Base-by-base conservation (phyloP, 2,888 invertebrate genomes). In the Germaria angustata region DNA sequence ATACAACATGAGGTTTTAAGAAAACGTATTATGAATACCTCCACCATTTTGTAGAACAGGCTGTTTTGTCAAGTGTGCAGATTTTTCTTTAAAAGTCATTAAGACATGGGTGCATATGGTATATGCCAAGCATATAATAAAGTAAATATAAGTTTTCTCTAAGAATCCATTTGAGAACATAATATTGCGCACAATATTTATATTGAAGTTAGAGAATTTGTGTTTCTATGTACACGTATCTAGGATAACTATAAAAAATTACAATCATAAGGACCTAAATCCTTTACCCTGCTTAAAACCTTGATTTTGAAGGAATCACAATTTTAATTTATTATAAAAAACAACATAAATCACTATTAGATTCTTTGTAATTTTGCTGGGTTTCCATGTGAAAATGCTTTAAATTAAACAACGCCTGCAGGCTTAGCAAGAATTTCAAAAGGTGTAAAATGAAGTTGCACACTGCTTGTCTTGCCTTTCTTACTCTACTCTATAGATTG, bases 1-100 rank as follows among this genome's bases (percentile, higher is more conserved):
- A 65, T 78, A 65, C 20, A 78, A 71, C 51, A 59, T 51, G 41
- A 55, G 39, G 9, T 69, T 46, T 36, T 9, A 6, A 15, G 0
- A 36, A 71, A 17, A 36, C 20, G 22, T 22, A 13, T 1, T 1
- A 13, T 1, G 0, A 22, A 46, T 11, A 22, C 2, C 1, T 2
- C 7, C 8, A 3, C 0, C 8, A 46, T 20, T 20, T 20, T 57
- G 6, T 28, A 15, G n/a, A 51, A 24, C 24, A 36, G 49, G 15
- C 53, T 68, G 22, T 51, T 36, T 0, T 6, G 44, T 17, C 22
- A 71, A 59, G 41, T 46, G 49, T 39, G 2, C 22, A 17, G 4
- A 3, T 51, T 72, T 72, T 24, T 15, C 13, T 49, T 36, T 34
- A 9, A 13, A 34, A 24, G 36, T 20, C 17, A 36, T 36, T 49